A percentile compares a stretch with the other conserved stretches of the same genome.
phyloP scores from a whole-genome alignment of 2,797 vertebrate genomes.

The Sarcoramphus papa region DNA sequence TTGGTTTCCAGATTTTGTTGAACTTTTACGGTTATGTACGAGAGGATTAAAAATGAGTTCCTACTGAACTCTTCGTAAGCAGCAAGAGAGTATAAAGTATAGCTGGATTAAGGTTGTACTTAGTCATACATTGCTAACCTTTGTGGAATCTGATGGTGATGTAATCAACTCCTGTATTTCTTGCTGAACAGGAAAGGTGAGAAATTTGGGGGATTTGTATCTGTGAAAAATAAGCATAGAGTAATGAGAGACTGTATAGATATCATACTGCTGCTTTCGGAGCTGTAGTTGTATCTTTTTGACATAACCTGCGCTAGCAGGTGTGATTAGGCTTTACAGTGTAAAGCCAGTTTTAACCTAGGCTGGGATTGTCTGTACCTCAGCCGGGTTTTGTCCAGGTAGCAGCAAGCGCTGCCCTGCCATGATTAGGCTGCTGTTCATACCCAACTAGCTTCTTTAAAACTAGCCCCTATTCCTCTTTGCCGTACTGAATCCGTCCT shows the following conservation, averaged over 20 bases:
- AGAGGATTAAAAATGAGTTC: not conserved
- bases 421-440: not conserved
- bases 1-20: not conserved
- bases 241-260: not conserved
- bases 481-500: rapidly evolving
- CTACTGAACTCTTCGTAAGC: not conserved
- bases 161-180: constrained; percentile 59
- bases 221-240: constrained; percentile 56
- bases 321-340: not conserved
- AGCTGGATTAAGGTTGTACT: not conserved
- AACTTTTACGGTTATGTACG: not conserved
- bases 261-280: not conserved
- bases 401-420: not conserved
- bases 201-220: constrained; percentile 57
- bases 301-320: not conserved
- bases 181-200: constrained; percentile 71
- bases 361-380: not conserved
- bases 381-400: not conserved
- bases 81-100: not conserved
- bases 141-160: constrained; percentile 40
- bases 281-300: not conserved
- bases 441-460: not conserved
- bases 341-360: not conserved
- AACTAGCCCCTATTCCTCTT: not conserved
- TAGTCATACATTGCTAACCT: constrained; percentile 34